Evolutionary conservation across 2,797 vertebrate genomes (phyloP).

Genomic region (Nasua narica): DNA sequence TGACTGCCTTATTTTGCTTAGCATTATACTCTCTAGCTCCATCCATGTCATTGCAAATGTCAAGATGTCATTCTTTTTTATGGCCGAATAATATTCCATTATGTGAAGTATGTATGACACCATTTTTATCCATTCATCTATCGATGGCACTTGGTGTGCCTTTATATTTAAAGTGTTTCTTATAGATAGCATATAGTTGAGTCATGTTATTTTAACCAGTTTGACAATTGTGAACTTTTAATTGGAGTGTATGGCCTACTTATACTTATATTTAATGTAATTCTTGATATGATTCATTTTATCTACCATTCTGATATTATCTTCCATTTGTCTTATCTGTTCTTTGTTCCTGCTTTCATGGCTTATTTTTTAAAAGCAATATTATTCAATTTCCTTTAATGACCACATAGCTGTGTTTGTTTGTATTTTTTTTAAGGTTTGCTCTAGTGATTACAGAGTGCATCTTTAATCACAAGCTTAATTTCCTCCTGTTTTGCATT

Average conservation of each 20-base stretch:
- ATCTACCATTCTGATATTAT: background rate
- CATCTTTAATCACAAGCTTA: background rate
- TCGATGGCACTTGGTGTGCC: background rate
- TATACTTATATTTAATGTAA: background rate
- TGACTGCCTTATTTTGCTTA: too few species aligned
- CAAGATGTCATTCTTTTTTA: too few species aligned
- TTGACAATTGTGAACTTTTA: background rate
- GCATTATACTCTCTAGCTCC: too few species aligned
- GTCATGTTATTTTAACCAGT: background rate
- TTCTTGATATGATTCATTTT: background rate
- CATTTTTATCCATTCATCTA: background rate
- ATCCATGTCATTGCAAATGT: too few species aligned
- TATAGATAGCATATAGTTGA: background rate
- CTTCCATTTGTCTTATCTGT: background rate
- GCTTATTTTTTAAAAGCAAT: background rate
- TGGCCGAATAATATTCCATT: too few species aligned
- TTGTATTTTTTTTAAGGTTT: background rate
- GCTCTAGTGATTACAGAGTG: background rate
- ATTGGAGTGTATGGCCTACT: background rate
- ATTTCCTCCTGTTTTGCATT: background rate
- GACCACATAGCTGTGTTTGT: background rate
- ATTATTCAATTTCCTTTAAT: background rate
- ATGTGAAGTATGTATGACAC: too few species aligned
- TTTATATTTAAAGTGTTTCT: background rate
- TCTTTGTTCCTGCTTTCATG: background rate